phyloP scores from a whole-genome alignment of 2,113 vertebrate species.

The Cygnus buccinator region DNA sequence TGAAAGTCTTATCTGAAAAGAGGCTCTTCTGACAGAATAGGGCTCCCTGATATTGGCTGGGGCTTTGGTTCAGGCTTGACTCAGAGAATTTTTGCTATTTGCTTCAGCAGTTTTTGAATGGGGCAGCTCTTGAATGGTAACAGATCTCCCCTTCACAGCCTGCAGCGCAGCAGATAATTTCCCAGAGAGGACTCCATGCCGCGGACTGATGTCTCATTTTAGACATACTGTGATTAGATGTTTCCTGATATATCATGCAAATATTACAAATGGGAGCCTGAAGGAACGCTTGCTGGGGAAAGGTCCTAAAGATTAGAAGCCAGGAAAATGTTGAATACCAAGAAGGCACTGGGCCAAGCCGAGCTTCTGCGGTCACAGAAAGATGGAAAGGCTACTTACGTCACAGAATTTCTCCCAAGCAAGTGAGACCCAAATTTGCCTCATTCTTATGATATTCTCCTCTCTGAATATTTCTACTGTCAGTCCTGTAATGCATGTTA shows the following conservation, averaged over 20 bases:
- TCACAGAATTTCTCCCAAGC: neutral
- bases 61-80: constrained; percentile 39
- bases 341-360: neutral
- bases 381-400: neutral
- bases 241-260: constrained; percentile 11
- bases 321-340: neutral
- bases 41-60: constrained; percentile 27
- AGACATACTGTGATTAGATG: neutral
- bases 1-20: constrained; percentile 59
- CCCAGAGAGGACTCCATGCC: neutral
- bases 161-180: constrained; percentile 25
- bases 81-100: constrained; percentile 43
- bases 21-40: constrained; percentile 38
- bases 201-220: constrained; percentile 3
- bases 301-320: neutral
- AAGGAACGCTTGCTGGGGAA: neutral
- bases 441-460: neutral
- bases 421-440: neutral
- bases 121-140: constrained; percentile 10
- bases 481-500: neutral
- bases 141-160: constrained; percentile 30
- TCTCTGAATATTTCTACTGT: neutral
- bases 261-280: neutral
- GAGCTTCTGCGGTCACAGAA: neutral
- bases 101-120: constrained; percentile 53